phyloP scores from a whole-genome alignment of 2,113 vertebrate genomes.

The Malurus melanocephalus region DNA sequence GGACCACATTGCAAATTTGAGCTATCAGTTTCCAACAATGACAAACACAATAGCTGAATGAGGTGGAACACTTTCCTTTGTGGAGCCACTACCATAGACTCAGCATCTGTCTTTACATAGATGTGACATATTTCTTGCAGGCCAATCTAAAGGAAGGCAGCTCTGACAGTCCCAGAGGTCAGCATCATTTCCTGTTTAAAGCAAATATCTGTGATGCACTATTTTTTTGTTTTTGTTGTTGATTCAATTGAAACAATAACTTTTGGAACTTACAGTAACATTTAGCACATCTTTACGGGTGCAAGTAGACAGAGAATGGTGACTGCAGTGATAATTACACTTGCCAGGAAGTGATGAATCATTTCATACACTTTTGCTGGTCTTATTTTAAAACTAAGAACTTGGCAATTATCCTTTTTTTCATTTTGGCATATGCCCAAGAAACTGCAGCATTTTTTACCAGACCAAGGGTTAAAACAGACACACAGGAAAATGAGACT shows the following conservation, averaged over 20 bases:
- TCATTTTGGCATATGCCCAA: not conserved
- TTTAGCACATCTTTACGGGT: not conserved
- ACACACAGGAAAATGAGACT: not conserved
- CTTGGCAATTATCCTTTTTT: not conserved
- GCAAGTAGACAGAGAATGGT: slow-evolving; percentile 13
- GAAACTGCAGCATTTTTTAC: slow-evolving; percentile 2
- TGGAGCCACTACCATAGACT: not conserved
- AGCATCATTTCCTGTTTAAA: not conserved
- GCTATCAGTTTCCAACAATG: not conserved
- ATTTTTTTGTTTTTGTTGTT: not conserved
- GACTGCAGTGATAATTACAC: slow-evolving; percentile 26
- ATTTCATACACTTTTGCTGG: slow-evolving; percentile 7
- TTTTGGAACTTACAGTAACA: slow-evolving; percentile 5
- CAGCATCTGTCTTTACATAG: not conserved
- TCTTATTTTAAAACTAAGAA: slow-evolving; percentile 36
- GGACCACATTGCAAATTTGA: not conserved
- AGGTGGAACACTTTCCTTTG: not conserved
- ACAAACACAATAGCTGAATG: not conserved
- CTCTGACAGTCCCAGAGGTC: not conserved
- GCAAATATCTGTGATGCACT: not conserved
- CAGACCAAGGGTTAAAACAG: slow-evolving; percentile 22
- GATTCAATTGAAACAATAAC: not conserved
- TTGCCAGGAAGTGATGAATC: slow-evolving; percentile 54
- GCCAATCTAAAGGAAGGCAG: not conserved
- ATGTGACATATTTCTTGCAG: not conserved